These are phyloP conservation scores for Mycogona germanica DNA, from an alignment of 2,888 invertebrate genomes.

Conservation along the genomic window DNA sequence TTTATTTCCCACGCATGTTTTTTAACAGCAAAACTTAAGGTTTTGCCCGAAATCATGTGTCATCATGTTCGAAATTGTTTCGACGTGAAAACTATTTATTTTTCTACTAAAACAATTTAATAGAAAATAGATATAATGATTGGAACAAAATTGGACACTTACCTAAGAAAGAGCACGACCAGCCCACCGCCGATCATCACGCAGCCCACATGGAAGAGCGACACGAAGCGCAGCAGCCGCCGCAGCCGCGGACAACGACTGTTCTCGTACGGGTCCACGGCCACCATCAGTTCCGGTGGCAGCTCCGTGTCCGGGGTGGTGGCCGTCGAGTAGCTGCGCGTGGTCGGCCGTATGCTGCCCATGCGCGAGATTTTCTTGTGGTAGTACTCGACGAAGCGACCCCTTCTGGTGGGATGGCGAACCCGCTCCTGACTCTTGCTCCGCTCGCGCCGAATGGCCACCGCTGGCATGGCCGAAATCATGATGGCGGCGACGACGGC, in stretches of 20 bases:
- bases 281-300: constrained; percentile 10
- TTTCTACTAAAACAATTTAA: no score
- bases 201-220: constrained; percentile 19
- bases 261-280: constrained; percentile 9
- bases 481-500: constrained; percentile 40
- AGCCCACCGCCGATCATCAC: constrained; percentile 16
- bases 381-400: constrained; percentile 19
- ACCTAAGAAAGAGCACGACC: constrained; percentile 19
- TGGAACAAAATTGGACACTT: no score
- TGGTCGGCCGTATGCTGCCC: constrained; percentile 13
- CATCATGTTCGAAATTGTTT: no score
- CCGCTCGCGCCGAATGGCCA: constrained; percentile 68
- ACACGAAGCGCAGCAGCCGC: constrained; percentile 14
- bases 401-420: background rate
- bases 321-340: constrained; percentile 17
- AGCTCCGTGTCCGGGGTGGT: constrained; percentile 18
- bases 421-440: constrained; percentile 39
- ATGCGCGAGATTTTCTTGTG: constrained; percentile 17
- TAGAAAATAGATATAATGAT: no score
- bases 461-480: constrained; percentile 79
- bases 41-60: no score
- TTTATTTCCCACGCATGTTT: no score
- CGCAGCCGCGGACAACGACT: constrained; percentile 5
- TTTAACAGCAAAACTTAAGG: no score
- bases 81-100: no score